These are phyloP conservation scores for Burhinus oedicnemus DNA, from an alignment of 2,113 vertebrate genomes.

Conservation along the genomic window DNA sequence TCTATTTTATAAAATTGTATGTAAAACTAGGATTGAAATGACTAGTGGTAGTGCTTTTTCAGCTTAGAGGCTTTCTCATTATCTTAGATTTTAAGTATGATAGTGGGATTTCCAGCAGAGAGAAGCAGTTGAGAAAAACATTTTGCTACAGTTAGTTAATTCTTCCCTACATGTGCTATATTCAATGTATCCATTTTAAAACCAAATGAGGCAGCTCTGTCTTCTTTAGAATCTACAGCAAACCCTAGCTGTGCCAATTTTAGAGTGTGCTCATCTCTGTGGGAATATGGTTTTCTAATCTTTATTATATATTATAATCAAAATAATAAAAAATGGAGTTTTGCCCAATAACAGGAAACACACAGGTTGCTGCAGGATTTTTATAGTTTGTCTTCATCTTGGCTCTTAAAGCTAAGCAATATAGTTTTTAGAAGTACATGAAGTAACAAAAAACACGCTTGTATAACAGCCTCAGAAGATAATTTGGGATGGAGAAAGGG, in stretches of 20 bases:
- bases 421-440: neutral
- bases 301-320: conserved; percentile 72
- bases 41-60: conserved; percentile 60
- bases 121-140: conserved; percentile 72
- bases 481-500: neutral
- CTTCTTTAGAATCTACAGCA: conserved; percentile 58
- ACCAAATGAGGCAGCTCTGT: conserved; percentile 74
- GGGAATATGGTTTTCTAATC: conserved; percentile 65
- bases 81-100: conserved; percentile 67
- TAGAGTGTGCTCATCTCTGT: conserved; percentile 51
- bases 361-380: neutral
- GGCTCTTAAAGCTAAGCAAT: neutral
- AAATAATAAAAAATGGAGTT: conserved; percentile 58
- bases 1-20: conserved; percentile 24
- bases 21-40: conserved; percentile 34
- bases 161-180: conserved; percentile 78
- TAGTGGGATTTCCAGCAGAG: conserved; percentile 76
- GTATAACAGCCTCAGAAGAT: neutral
- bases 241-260: conserved; percentile 70
- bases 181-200: conserved; percentile 78
- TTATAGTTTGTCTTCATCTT: neutral
- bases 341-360: conserved; percentile 19
- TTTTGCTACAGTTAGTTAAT: conserved; percentile 82
- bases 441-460: neutral
- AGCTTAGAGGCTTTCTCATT: conserved; percentile 66